Percentiles rank a stretch among this genome's conserved stretches.
Evolutionary conservation across 2,888 invertebrate genomes (phyloP).

Genomic region (Cephus pulcher): DNA sequence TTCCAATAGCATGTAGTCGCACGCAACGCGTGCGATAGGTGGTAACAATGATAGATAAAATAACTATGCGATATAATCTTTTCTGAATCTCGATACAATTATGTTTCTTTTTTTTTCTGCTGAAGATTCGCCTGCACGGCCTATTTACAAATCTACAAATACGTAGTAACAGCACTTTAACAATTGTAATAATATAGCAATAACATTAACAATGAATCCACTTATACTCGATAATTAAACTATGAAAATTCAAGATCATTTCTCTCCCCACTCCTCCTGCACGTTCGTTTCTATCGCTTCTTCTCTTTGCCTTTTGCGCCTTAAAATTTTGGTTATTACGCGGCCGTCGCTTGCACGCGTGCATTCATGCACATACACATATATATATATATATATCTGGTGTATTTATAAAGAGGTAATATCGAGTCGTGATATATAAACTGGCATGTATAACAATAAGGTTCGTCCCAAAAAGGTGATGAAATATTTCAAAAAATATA

Average conservation of each 20-base stretch:
- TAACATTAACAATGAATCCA: conserved; percentile 5
- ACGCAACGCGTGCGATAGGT: neutral
- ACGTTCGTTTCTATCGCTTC: neutral
- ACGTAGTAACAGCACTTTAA: conserved; percentile 8
- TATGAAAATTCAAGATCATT: conserved; percentile 16
- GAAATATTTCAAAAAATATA: conserved; percentile 37
- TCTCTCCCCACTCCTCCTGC: neutral
- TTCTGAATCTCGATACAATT: conserved; percentile 8
- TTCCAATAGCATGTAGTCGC: conserved; percentile 6
- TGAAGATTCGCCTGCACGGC: neutral
- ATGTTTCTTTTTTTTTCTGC: neutral
- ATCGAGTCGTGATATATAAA: neutral
- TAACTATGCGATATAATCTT: neutral
- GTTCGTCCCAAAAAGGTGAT: conserved; percentile 1
- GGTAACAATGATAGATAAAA: neutral
- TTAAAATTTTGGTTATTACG: neutral
- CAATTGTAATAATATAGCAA: conserved; percentile 20
- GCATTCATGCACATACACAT: neutral
- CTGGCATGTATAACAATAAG: neutral
- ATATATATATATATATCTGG: neutral
- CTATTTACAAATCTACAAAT: conserved; percentile 14
- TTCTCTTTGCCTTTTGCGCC: neutral
- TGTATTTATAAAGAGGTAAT: neutral
- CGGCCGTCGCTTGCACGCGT: neutral
- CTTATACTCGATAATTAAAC: conserved; percentile 23